These are phyloP conservation scores for Aricia artaxerxes DNA, from an alignment of 2,888 invertebrate species.

Conservation along the genomic window DNA sequence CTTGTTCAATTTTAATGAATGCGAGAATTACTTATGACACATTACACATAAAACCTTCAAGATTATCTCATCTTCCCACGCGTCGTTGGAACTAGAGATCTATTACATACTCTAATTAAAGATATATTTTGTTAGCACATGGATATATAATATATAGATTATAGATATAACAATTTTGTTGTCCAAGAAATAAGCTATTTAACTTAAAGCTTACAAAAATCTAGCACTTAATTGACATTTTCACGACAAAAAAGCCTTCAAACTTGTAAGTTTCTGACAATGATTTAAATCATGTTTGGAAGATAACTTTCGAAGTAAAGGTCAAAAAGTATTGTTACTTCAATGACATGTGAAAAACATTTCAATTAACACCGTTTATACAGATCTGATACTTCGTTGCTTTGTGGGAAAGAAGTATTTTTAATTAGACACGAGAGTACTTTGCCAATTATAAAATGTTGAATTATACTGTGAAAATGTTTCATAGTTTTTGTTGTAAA, in stretches of 20 bases:
- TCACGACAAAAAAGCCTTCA: too few species aligned
- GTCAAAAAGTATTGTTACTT: background rate
- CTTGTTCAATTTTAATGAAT: too few species aligned
- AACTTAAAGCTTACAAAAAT: too few species aligned
- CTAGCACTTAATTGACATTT: too few species aligned
- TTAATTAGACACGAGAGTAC: conserved; percentile 10
- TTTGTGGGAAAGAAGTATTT: conserved; percentile 5
- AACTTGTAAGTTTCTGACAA: too few species aligned
- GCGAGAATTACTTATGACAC: background rate
- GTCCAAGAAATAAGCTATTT: background rate
- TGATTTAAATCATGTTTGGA: too few species aligned
- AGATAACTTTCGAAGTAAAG: background rate
- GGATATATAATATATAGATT: background rate
- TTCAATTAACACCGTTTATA: background rate
- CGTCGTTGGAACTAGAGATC: conserved; percentile 17
- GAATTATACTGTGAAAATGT: background rate
- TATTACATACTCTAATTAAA: conserved; percentile 8
- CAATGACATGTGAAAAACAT: background rate
- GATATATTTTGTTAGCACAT: background rate
- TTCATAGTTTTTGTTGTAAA: background rate
- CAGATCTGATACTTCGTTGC: background rate
- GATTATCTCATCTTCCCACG: conserved; percentile 21
- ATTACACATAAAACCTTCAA: conserved; percentile 15
- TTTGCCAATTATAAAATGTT: background rate
- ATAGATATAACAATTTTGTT: background rate